A percentile compares a stretch with the other conserved stretches of the same genome.
phyloP scores from a whole-genome alignment of 2,113 vertebrate genomes.

The Ammodytes dubius region DNA sequence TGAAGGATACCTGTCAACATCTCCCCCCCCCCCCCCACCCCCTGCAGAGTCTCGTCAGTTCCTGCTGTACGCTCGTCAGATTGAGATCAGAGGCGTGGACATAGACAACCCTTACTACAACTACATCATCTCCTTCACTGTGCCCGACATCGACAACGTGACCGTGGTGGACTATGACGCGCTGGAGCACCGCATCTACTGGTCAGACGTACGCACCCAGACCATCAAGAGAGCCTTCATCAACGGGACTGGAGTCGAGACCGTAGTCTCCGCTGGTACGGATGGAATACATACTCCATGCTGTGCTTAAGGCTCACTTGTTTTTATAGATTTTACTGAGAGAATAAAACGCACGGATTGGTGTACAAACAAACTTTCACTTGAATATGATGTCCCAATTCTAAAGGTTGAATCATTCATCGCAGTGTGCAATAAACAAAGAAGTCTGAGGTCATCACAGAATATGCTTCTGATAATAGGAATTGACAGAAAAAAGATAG shows the following conservation, averaged over 20 bases:
- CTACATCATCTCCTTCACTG: conserved; percentile 99
- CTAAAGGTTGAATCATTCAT: not conserved
- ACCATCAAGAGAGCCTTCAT: conserved; percentile 98
- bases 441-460: not conserved
- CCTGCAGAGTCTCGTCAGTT: conserved; percentile 94
- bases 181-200: conserved; percentile 95
- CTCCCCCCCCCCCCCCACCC: not conserved
- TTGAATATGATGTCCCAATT: not conserved
- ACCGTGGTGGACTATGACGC: conserved; percentile 96
- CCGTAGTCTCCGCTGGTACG: conserved; percentile 86
- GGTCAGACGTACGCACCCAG: conserved; percentile 97
- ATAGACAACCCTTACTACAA: conserved; percentile 98
- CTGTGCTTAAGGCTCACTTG: not conserved
- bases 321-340: not conserved
- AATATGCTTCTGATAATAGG: not conserved
- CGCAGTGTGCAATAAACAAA: not conserved
- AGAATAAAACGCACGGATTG: not conserved
- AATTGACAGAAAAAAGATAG: not conserved
- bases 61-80: conserved; percentile 97
- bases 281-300: not conserved
- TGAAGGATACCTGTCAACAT: conserved; percentile 19
- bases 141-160: conserved; percentile 97
- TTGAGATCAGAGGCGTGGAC: conserved; percentile 97
- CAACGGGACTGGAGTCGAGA: conserved; percentile 96
- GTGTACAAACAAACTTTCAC: not conserved